These are phyloP conservation scores for Chelidonichthys spinosus DNA, from an alignment of 2,797 vertebrate species.

Conservation along the genomic window DNA sequence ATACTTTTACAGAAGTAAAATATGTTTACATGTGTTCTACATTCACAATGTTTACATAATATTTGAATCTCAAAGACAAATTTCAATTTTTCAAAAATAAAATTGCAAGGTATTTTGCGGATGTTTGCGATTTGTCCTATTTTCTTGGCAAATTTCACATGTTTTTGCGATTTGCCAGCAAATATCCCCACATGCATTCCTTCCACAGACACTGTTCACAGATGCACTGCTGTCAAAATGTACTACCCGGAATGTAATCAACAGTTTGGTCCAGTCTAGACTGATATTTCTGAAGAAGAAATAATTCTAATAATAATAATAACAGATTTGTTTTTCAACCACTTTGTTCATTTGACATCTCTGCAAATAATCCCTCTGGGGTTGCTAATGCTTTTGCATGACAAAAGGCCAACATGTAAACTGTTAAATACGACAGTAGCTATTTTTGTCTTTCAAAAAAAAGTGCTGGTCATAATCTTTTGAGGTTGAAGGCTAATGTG, in stretches of 20 bases:
- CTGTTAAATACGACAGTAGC: slow-evolving; percentile 6
- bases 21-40: not conserved
- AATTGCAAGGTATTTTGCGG: not conserved
- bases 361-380: slow-evolving; percentile 33
- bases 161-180: not conserved
- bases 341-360: slow-evolving; percentile 42
- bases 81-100: not conserved
- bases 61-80: not conserved
- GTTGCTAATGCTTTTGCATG: slow-evolving; percentile 49
- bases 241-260: not conserved
- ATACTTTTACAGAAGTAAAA: not conserved
- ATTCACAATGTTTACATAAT: not conserved
- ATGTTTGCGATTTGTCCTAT: not conserved
- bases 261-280: not conserved
- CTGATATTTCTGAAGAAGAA: slow-evolving; percentile 6
- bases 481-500: not conserved
- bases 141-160: not conserved
- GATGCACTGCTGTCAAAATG: not conserved
- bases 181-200: not conserved
- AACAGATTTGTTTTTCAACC: slow-evolving; percentile 26
- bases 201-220: not conserved
- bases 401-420: slow-evolving; percentile 21
- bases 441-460: slow-evolving; percentile 25
- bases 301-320: not conserved
- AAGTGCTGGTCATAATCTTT: slow-evolving; percentile 5